These are phyloP conservation scores for Mimas tiliae DNA, from an alignment of 2,888 invertebrate genomes.

Conservation along the genomic window DNA sequence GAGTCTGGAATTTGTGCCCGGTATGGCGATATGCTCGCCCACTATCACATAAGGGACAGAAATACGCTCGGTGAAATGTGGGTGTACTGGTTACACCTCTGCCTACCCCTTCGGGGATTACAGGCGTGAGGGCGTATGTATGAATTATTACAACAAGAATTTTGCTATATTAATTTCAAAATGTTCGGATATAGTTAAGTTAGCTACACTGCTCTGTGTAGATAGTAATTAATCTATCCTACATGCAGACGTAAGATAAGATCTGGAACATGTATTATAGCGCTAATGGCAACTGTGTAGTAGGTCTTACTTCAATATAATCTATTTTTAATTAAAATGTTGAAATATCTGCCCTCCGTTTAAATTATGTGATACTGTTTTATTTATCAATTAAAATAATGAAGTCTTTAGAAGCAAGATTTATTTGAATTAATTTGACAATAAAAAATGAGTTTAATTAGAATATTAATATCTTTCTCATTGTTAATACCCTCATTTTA, in stretches of 20 bases:
- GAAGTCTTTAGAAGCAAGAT: too few relatives aligned
- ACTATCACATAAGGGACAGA: too few relatives aligned
- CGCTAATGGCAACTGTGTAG: conserved; percentile 1
- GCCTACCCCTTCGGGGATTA: too few relatives aligned
- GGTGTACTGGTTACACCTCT: too few relatives aligned
- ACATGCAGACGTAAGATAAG: conserved; percentile 13
- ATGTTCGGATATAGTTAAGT: not conserved
- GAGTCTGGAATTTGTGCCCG: too few relatives aligned
- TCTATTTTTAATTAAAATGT: conserved; percentile 13
- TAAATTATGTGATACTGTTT: not conserved
- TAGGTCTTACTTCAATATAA: not conserved
- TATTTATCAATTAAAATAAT: not conserved
- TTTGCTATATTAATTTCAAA: not conserved
- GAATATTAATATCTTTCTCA: too few relatives aligned
- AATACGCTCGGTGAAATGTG: too few relatives aligned
- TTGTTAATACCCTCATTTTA: too few relatives aligned
- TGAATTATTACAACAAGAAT: not conserved
- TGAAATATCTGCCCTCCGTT: not conserved
- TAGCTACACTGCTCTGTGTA: not conserved
- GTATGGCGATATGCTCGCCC: too few relatives aligned
- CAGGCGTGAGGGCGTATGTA: too few relatives aligned
- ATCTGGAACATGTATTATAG: conserved; percentile 6
- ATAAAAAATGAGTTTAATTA: too few relatives aligned
- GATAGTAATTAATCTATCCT: conserved; percentile 15
- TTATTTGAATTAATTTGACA: too few relatives aligned